Evolutionary conservation across 2,888 invertebrate genomes (phyloP).

Genomic region (Tipula lateralis): DNA sequence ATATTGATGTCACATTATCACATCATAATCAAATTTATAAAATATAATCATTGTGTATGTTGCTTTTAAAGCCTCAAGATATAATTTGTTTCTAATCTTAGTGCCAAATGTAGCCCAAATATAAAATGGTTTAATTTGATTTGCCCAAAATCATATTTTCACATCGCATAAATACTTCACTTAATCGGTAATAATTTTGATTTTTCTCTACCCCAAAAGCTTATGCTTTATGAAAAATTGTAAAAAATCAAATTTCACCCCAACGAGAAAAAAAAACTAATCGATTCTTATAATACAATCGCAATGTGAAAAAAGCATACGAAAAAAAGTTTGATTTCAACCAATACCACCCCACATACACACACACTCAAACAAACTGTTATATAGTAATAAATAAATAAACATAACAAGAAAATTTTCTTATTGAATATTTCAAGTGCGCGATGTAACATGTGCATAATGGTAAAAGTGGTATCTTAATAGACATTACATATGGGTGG

Average conservation of each 20-base stretch:
- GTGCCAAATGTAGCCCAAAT: neutral
- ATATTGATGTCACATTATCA: neutral
- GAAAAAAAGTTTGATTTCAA: neutral
- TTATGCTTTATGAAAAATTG: neutral
- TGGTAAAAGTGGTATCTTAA: constrained; percentile 19
- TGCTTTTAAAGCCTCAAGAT: neutral
- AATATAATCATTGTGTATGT: too few relatives aligned
- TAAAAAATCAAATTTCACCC: neutral
- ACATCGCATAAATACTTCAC: neutral
- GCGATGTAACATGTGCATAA: neutral
- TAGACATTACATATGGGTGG: constrained; percentile 5
- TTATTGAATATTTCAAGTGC: constrained; percentile 5
- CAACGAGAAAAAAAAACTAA: too few relatives aligned
- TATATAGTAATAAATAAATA: constrained; percentile 14
- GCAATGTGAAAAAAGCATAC: neutral
- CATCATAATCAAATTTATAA: neutral
- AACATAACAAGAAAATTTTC: neutral
- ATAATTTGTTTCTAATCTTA: neutral
- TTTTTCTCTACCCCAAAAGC: neutral
- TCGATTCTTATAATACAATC: neutral
- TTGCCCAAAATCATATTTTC: neutral
- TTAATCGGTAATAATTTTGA: neutral
- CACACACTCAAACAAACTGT: neutral
- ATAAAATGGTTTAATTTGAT: neutral
- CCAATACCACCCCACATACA: neutral